These are phyloP conservation scores for Halocaridina rubra DNA, from an alignment of 2,888 invertebrate species.

Conservation along the genomic window DNA sequence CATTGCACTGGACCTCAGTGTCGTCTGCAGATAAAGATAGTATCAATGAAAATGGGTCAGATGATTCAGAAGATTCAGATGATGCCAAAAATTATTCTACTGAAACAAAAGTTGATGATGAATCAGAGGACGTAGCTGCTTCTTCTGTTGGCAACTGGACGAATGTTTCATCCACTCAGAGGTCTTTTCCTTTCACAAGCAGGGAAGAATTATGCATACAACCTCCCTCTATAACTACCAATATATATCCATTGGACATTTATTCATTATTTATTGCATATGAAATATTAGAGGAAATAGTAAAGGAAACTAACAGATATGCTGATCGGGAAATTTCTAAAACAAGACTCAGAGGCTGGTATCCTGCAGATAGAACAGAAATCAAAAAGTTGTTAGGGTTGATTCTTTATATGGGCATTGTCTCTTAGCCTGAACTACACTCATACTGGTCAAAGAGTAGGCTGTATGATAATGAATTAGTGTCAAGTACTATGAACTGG, in stretches of 20 bases:
- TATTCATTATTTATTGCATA: constrained; percentile 8
- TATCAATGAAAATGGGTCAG: too few relatives aligned
- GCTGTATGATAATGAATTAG: constrained; percentile 24
- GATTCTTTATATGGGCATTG: constrained; percentile 18
- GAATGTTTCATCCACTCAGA: too few relatives aligned
- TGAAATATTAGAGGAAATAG: constrained; percentile 35
- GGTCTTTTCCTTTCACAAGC: too few relatives aligned
- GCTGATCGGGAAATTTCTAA: constrained; percentile 13
- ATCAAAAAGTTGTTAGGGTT: constrained; percentile 38
- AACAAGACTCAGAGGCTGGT: constrained; percentile 4
- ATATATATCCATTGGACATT: background rate
- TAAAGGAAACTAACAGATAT: constrained; percentile 33
- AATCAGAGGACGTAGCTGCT: too few relatives aligned
- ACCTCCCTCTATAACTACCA: too few relatives aligned
- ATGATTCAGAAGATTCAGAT: too few relatives aligned
- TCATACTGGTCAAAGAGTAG: constrained; percentile 28
- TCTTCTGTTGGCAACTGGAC: too few relatives aligned
- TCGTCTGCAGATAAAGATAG: too few relatives aligned
- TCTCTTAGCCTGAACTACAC: background rate
- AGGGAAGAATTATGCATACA: too few relatives aligned
- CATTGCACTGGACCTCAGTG: too few relatives aligned
- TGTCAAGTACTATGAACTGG: constrained; percentile 5
- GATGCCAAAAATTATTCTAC: too few relatives aligned
- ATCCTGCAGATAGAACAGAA: constrained; percentile 8
- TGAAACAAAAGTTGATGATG: too few relatives aligned